phyloP scores from a whole-genome alignment of 2,113 vertebrate genomes.

The Heterotis niloticus region DNA sequence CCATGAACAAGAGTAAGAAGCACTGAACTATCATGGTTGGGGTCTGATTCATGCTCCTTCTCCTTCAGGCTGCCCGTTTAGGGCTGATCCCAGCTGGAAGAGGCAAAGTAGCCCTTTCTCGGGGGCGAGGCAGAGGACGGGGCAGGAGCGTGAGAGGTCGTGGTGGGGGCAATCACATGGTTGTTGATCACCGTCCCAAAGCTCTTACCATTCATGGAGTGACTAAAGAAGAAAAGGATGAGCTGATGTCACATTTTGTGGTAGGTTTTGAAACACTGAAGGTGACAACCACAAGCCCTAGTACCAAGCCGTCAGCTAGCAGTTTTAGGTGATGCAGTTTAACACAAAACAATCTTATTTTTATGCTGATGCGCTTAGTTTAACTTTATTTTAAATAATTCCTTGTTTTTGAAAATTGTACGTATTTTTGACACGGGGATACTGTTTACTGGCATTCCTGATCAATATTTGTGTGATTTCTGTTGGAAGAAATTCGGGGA shows the following conservation, averaged over 20 bases:
- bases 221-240: slow-evolving; percentile 88
- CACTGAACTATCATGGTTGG: too few relatives aligned
- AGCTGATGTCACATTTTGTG: slow-evolving; percentile 90
- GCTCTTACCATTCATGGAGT: slow-evolving; percentile 82
- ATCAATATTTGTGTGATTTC: slow-evolving; percentile 4
- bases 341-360: neutral
- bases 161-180: slow-evolving; percentile 83
- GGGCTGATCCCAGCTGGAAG: slow-evolving; percentile 81
- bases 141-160: slow-evolving; percentile 76
- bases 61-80: slow-evolving; percentile 79
- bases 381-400: too few relatives aligned
- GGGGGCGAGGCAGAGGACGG: slow-evolving; percentile 46
- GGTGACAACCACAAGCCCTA: neutral
- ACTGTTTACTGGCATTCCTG: neutral
- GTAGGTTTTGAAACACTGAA: slow-evolving; percentile 59
- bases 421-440: neutral
- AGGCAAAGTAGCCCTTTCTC: slow-evolving; percentile 65
- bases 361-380: too few relatives aligned
- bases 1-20: too few relatives aligned
- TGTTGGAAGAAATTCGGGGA: slow-evolving; percentile 77
- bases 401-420: neutral
- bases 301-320: too few relatives aligned
- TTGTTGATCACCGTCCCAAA: slow-evolving; percentile 91
- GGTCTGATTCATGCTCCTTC: neutral
- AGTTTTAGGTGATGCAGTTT: too few relatives aligned